These are phyloP conservation scores for Drosophila truncata DNA, from an alignment of 1,140 invertebrate genomes.

Conservation along the genomic window DNA sequence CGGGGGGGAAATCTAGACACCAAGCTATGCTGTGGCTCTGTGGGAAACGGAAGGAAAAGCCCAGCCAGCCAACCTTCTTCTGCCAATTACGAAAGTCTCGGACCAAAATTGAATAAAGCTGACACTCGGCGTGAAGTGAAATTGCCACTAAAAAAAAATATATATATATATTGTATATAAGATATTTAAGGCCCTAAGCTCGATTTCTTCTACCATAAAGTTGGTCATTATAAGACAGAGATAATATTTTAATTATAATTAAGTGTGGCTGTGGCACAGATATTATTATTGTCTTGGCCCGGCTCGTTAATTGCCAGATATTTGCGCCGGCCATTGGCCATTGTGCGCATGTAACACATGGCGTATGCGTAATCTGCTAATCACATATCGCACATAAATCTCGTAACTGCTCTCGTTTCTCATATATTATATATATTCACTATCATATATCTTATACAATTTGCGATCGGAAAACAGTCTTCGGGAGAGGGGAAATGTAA, in stretches of 20 bases:
- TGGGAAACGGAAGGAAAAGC: constrained; percentile 28
- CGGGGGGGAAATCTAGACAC: constrained; percentile 23
- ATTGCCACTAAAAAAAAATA: constrained; percentile 75
- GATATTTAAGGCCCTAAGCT: constrained; percentile 57
- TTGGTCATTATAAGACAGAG: constrained; percentile 23
- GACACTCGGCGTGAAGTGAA: constrained; percentile 75
- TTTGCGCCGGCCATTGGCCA: constrained; percentile 41
- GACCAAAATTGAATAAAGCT: constrained; percentile 53
- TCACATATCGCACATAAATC: constrained; percentile 16
- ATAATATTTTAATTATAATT: constrained; percentile 72
- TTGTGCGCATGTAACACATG: constrained; percentile 58
- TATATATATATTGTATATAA: constrained; percentile 39
- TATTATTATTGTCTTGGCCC: constrained; percentile 44
- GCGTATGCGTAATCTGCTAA: constrained; percentile 67
- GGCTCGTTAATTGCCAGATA: constrained; percentile 71
- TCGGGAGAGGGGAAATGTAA: not conserved
- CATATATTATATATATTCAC: not conserved
- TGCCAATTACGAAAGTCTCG: constrained; percentile 50
- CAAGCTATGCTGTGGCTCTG: constrained; percentile 3
- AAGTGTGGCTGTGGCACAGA: constrained; percentile 59
- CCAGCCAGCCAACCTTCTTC: not conserved
- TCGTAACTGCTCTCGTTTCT: constrained; percentile 38
- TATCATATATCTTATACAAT: constrained; percentile 13
- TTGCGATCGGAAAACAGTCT: constrained; percentile 15
- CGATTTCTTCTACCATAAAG: constrained; percentile 12